Conservation (phyloP, 2,113 vertebrate species). For the Hydrolagus affinis region DNA sequence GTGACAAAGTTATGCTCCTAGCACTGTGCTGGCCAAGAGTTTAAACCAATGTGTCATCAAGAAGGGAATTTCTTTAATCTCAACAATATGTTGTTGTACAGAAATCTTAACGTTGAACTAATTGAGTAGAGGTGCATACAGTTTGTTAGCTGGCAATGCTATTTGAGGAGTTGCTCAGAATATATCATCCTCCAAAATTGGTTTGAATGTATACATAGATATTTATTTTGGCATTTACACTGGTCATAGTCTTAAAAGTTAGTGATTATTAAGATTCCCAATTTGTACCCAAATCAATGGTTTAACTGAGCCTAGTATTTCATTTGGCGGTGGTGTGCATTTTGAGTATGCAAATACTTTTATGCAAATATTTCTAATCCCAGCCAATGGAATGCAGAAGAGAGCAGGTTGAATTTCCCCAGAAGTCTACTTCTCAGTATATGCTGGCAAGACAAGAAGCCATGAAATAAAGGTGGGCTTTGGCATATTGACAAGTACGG, state of each 20-base stretch:
- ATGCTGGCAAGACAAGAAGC: background rate
- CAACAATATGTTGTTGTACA: too few relatives aligned
- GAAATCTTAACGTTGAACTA: too few relatives aligned
- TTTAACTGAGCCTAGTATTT: background rate
- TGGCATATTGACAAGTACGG: background rate
- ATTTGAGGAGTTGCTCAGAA: too few relatives aligned
- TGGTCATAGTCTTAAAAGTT: background rate
- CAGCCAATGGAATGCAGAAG: background rate
- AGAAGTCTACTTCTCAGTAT: background rate
- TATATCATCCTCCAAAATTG: background rate
- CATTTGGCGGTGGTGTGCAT: background rate
- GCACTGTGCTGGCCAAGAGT: too few relatives aligned
- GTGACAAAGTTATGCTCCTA: too few relatives aligned
- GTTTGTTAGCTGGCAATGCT: too few relatives aligned
- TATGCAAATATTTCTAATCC: background rate
- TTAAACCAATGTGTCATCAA: too few relatives aligned
- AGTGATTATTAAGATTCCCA: background rate
- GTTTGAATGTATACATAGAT: background rate
- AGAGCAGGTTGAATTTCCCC: background rate
- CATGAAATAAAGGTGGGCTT: background rate
- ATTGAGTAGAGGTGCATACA: too few relatives aligned
- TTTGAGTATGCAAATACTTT: background rate
- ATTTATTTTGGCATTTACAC: background rate
- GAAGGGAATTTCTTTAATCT: too few relatives aligned
- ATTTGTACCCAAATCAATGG: background rate